Percentiles rank a stretch among this genome's conserved stretches.
Evolutionary conservation across 2,888 invertebrate genomes (phyloP).

Genomic region (Drosophila percnosoma): DNA sequence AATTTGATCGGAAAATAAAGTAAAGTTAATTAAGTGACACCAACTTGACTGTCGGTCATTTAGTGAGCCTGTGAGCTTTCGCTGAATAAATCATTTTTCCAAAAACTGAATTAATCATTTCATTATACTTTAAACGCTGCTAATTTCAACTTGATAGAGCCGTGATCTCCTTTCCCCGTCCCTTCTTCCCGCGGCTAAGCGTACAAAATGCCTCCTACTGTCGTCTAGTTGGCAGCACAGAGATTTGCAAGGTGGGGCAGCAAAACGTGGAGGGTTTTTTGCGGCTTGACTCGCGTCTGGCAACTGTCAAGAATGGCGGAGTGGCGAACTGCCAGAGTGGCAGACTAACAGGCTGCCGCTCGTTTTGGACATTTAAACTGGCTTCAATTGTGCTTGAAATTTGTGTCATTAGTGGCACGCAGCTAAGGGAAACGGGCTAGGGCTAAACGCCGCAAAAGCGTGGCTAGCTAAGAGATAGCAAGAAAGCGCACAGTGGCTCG

Average conservation of each 20-base stretch:
- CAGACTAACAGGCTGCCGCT: neutral
- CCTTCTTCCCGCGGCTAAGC: neutral
- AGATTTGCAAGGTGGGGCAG: conserved; percentile 1
- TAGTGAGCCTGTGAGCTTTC: neutral
- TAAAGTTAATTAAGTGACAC: conserved; percentile 59
- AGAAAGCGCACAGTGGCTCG: conserved; percentile 8
- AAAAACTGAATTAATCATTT: conserved; percentile 70
- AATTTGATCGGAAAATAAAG: conserved; percentile 64
- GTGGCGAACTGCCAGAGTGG: neutral
- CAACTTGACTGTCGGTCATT: conserved; percentile 28
- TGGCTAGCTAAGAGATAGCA: neutral
- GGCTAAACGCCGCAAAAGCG: conserved; percentile 16
- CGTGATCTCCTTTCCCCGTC: neutral
- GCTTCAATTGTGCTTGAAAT: conserved; percentile 76
- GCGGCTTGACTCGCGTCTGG: conserved; percentile 18
- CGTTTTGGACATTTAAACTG: conserved; percentile 52
- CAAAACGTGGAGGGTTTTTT: conserved; percentile 30
- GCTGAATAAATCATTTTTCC: conserved; percentile 61
- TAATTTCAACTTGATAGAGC: conserved; percentile 70
- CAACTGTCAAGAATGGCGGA: conserved; percentile 23
- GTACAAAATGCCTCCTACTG: conserved; percentile 36
- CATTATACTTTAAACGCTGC: conserved; percentile 72
- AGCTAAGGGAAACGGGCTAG: conserved; percentile 33
- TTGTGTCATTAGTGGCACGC: conserved; percentile 67
- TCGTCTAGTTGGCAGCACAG: conserved; percentile 22